Evolutionary conservation across 1,140 invertebrate genomes (phyloP).

Genomic region (Polypedilum pembai): DNA sequence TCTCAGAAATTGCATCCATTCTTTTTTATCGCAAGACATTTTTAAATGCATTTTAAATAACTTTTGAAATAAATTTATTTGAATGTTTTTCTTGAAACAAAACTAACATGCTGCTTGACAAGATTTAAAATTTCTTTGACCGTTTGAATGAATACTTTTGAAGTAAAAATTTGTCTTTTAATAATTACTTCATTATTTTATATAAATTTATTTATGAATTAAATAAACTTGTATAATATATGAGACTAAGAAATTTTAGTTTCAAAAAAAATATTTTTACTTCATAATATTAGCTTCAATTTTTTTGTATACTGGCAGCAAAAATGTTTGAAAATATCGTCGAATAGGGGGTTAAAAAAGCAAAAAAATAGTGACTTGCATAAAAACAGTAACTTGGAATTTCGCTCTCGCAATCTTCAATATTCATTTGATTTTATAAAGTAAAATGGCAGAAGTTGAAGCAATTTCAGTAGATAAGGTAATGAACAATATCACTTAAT

Average conservation of each 20-base stretch:
- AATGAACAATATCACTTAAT: slow-evolving; percentile 32
- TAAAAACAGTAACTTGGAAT: slow-evolving; percentile 41
- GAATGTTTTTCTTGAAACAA: background rate
- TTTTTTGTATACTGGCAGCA: too few relatives aligned
- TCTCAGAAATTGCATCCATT: slow-evolving; percentile 16
- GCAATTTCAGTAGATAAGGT: slow-evolving; percentile 63
- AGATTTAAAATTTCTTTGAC: background rate
- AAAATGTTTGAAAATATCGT: too few relatives aligned
- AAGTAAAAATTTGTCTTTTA: too few relatives aligned
- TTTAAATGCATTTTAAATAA: slow-evolving; percentile 33
- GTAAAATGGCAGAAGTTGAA: slow-evolving; percentile 62
- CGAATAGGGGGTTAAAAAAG: too few relatives aligned
- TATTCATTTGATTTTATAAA: background rate
- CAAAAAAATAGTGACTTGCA: slow-evolving; percentile 47
- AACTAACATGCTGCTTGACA: background rate
- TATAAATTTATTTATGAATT: too few relatives aligned
- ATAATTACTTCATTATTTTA: too few relatives aligned
- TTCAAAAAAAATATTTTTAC: too few relatives aligned
- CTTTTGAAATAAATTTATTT: background rate
- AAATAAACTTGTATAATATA: too few relatives aligned
- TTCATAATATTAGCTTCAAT: too few relatives aligned
- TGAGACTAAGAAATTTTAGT: too few relatives aligned
- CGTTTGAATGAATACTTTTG: too few relatives aligned
- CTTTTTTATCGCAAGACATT: background rate
- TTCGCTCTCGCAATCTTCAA: slow-evolving; percentile 33